Conservation (phyloP, 2,797 vertebrate species). For the Chelon auratus region DNA sequence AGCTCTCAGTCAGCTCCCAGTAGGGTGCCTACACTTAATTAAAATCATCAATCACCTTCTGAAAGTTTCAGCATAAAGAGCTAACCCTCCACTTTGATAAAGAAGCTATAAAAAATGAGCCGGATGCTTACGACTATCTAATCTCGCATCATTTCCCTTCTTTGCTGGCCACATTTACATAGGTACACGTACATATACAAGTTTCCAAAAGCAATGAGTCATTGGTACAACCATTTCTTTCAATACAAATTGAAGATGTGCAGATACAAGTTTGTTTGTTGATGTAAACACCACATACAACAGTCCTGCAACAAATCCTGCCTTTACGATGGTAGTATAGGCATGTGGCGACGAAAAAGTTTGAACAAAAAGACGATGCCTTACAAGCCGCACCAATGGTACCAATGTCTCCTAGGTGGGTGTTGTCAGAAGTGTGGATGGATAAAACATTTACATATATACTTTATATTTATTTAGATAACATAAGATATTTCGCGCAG, state of each 20-base stretch:
- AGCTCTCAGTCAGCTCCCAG: constrained; percentile 32
- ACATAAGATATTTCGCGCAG: too few relatives aligned
- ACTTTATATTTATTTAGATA: too few relatives aligned
- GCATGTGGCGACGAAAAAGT: too few relatives aligned
- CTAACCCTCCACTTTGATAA: constrained; percentile 5
- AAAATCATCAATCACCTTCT: constrained; percentile 64
- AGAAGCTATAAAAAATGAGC: not conserved
- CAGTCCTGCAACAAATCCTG: not conserved
- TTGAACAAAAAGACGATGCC: too few relatives aligned
- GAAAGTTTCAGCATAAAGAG: constrained; percentile 36
- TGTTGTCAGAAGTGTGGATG: too few relatives aligned
- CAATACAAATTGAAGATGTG: not conserved
- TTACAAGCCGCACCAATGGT: too few relatives aligned
- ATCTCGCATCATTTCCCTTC: too few relatives aligned
- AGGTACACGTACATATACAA: not conserved
- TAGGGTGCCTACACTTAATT: constrained; percentile 51
- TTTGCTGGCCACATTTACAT: constrained; percentile 3
- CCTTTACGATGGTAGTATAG: not conserved
- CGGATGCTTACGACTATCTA: not conserved
- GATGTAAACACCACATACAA: not conserved
- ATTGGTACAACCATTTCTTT: not conserved
- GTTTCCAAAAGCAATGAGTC: not conserved
- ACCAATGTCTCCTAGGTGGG: too few relatives aligned
- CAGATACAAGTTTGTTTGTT: not conserved
- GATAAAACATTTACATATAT: too few relatives aligned